phyloP scores from a whole-genome alignment of 2,797 vertebrate genomes.

The Gadopsis marmoratus region DNA sequence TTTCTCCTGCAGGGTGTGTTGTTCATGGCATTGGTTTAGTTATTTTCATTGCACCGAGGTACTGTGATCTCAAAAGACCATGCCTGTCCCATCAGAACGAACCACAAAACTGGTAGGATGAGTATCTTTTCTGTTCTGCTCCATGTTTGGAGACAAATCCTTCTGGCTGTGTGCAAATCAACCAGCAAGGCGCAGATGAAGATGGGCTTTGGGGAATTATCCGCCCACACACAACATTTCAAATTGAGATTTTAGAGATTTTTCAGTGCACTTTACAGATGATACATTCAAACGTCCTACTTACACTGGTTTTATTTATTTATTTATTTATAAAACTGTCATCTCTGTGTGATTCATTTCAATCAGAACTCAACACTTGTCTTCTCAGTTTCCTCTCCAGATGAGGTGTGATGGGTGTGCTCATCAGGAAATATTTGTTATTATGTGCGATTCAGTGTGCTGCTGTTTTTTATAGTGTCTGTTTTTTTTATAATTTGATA shows the following conservation, averaged over 20 bases:
- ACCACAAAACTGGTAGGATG: conserved; percentile 33
- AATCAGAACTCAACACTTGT: conserved; percentile 39
- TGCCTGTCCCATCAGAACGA: conserved; percentile 14
- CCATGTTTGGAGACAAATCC: conserved; percentile 61
- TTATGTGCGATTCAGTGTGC: neutral
- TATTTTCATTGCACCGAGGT: neutral
- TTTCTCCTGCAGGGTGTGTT: conserved; percentile 17
- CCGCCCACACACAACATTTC: conserved; percentile 69
- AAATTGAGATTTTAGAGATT: conserved; percentile 71
- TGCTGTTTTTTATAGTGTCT: neutral
- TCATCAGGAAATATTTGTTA: conserved; percentile 8
- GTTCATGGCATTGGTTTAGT: neutral
- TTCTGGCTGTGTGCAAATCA: conserved; percentile 68
- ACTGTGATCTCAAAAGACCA: conserved; percentile 27
- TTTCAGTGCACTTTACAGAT: conserved; percentile 64
- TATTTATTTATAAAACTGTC: conserved; percentile 17
- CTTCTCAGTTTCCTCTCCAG: conserved; percentile 24
- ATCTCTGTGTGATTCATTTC: conserved; percentile 27
- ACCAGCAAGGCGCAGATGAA: conserved; percentile 64
- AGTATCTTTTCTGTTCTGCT: conserved; percentile 47
- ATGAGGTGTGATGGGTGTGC: conserved; percentile 8
- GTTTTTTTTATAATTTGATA: neutral
- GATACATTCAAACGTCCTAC: conserved; percentile 62
- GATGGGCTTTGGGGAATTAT: conserved; percentile 75
- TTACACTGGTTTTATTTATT: conserved; percentile 13